These are phyloP conservation scores for Ormyrus thymus DNA, from an alignment of 2,888 invertebrate species.

Conservation along the genomic window DNA sequence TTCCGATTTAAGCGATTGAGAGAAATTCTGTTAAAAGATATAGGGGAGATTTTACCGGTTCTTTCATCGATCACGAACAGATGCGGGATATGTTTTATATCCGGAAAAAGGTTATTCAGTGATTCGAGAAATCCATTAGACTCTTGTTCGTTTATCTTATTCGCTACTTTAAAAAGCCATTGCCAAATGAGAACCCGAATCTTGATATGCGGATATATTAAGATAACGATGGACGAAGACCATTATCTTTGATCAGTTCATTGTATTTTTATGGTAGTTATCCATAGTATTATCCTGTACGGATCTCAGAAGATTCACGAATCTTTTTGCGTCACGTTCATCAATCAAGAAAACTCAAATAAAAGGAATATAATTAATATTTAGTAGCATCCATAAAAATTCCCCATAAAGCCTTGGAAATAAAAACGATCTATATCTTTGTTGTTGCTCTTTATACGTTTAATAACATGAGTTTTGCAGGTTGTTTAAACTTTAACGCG, in stretches of 20 bases:
- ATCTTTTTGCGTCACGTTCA: no score
- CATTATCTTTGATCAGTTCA: conserved; percentile 31
- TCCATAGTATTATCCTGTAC: no score
- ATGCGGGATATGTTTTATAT: conserved; percentile 44
- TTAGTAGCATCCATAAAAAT: no score
- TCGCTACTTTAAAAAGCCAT: conserved; percentile 36
- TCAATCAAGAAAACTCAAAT: no score
- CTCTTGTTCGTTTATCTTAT: conserved; percentile 33
- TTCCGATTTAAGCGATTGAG: conserved; percentile 42
- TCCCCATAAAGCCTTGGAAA: no score
- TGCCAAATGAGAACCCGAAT: conserved; percentile 19
- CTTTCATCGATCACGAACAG: conserved; percentile 46
- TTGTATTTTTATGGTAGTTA: background rate
- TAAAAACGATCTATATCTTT: no score
- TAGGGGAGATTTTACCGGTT: conserved; percentile 36
- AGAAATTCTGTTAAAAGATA: conserved; percentile 36
- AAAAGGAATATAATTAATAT: no score
- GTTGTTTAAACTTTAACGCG: no score
- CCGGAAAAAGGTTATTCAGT: conserved; percentile 38
- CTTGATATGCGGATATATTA: conserved; percentile 22
- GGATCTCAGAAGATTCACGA: no score
- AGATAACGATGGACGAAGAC: background rate
- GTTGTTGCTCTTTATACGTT: background rate
- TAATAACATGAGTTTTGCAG: no score
- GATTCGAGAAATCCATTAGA: conserved; percentile 52